A percentile compares a stretch with the other conserved stretches of the same genome.
These are phyloP conservation scores for Microcebus jonahi DNA, from an alignment of 2,113 vertebrate species.

Conservation along the genomic window DNA sequence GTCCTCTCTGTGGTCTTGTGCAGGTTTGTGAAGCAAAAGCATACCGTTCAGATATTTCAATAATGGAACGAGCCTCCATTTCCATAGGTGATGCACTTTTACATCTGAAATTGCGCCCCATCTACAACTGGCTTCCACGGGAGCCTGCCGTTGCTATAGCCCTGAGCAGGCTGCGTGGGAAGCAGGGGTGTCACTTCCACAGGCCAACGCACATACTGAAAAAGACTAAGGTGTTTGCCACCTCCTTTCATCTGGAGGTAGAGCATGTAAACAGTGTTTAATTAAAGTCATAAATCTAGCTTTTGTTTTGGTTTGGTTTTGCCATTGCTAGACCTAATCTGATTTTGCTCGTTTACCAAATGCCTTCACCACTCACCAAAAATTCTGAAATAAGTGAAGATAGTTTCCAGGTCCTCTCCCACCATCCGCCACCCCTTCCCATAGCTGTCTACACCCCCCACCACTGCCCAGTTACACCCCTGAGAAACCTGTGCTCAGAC, in stretches of 20 bases:
- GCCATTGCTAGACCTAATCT: conserved; percentile 68
- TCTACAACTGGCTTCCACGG: neutral
- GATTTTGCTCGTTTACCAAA: conserved; percentile 48
- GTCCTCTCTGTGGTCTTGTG: neutral
- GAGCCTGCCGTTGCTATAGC: neutral
- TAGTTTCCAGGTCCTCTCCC: neutral
- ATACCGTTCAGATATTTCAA: neutral
- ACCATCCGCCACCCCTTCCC: neutral
- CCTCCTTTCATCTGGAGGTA: conserved; percentile 35
- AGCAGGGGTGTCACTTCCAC: neutral
- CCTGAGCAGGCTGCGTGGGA: neutral
- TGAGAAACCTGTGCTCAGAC: neutral
- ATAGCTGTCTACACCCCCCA: neutral
- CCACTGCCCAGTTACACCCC: neutral
- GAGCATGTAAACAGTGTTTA: neutral
- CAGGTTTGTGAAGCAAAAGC: neutral
- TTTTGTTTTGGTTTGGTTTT: conserved; percentile 73
- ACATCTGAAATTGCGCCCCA: neutral
- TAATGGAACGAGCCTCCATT: neutral
- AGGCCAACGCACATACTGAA: neutral
- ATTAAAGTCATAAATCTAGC: conserved; percentile 75
- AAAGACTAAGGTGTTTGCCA: neutral
- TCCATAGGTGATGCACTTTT: neutral
- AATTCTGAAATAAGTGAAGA: neutral
- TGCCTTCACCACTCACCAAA: conserved; percentile 32